Percentiles rank a stretch among this genome's conserved stretches.
These are phyloP conservation scores for Lanius ludovicianus DNA, from an alignment of 2,113 vertebrate genomes.

Conservation along the genomic window DNA sequence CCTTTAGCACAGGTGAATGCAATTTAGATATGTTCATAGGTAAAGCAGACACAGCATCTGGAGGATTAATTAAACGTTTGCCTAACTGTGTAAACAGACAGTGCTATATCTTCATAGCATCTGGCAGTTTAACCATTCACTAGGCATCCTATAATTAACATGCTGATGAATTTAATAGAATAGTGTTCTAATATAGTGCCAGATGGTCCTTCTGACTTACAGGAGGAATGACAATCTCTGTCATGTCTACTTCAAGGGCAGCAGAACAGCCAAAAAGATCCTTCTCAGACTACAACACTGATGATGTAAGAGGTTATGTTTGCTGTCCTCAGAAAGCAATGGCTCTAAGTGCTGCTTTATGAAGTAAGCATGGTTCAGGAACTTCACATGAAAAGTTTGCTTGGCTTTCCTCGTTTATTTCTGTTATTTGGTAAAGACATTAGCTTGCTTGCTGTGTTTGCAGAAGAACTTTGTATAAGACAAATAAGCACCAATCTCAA, in stretches of 20 bases:
- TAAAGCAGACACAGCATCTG: slow-evolving; percentile 51
- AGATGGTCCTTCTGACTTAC: slow-evolving; percentile 70
- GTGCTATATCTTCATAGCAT: slow-evolving; percentile 66
- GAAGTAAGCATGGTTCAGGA: background rate
- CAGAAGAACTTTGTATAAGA: background rate
- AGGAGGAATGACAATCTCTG: slow-evolving; percentile 58
- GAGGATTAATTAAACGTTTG: slow-evolving; percentile 71
- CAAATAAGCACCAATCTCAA: background rate
- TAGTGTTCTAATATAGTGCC: slow-evolving; percentile 53
- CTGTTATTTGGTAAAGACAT: background rate
- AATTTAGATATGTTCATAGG: slow-evolving; percentile 10
- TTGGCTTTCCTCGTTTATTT: background rate
- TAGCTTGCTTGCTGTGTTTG: background rate
- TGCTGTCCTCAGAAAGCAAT: background rate
- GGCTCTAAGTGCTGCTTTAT: background rate
- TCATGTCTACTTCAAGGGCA: slow-evolving; percentile 45
- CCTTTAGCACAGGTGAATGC: slow-evolving; percentile 55
- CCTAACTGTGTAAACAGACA: slow-evolving; percentile 69
- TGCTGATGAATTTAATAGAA: slow-evolving; percentile 69
- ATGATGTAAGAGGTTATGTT: background rate
- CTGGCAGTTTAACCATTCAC: slow-evolving; percentile 62
- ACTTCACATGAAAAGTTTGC: background rate
- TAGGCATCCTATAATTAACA: slow-evolving; percentile 64
- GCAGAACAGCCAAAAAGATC: background rate
- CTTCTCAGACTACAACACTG: background rate